Base-by-base conservation (phyloP, 2,113 vertebrate genomes). In the Sorex fumeus region DNA sequence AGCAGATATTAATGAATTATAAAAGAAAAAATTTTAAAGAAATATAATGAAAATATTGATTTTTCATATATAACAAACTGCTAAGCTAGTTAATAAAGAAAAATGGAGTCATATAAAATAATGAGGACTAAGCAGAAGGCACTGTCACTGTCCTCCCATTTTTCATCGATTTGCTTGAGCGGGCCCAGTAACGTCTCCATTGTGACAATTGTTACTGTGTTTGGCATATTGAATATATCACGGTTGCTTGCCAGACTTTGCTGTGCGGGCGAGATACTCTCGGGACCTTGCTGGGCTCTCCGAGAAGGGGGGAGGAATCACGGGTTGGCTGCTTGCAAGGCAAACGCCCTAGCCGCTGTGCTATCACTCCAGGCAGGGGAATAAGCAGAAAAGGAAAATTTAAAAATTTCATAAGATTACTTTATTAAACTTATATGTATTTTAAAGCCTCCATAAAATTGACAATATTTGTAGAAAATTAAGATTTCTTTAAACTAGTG, bases 371-470 rank as follows among this genome's bases (percentile, higher is more conserved):
- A n/a, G n/a, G n/a, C n/a, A n/a, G n/a, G 90, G 70, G 62, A 12
- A 78, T 81, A 27, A 7, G 10, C 4, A 25, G 66, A 88, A 15
- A 30, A 70, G 78, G 15, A 86, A 43, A 67, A 60, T 40, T 77
- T 76, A 74, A 27, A 92, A 82, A 78, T 82, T 69, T 79, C 30
- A 47, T 60, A 69, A 77, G 34, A 77, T 43, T 78, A 32, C 30
- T 88, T 93, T 87, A 67, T 60, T 84, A 66, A 87, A 36, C 16
- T 50, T 88, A 36, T 66, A 82, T 69, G 60, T 12, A 80, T 83
- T 95, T 81, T 11, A 87, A 83, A 94, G 81, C 25, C 28, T 91
- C 8, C 40, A 60, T 76, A 28, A 81, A 90, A 87, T 93, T 43
- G 50, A n/a, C 18, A 87, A 21, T 90, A 72, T 53, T 53, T 81